Evolutionary conservation across 2,797 vertebrate genomes (phyloP), one percentile per base, ranked within the genome.

Genomic region (Tarsius wallacei): DNA sequence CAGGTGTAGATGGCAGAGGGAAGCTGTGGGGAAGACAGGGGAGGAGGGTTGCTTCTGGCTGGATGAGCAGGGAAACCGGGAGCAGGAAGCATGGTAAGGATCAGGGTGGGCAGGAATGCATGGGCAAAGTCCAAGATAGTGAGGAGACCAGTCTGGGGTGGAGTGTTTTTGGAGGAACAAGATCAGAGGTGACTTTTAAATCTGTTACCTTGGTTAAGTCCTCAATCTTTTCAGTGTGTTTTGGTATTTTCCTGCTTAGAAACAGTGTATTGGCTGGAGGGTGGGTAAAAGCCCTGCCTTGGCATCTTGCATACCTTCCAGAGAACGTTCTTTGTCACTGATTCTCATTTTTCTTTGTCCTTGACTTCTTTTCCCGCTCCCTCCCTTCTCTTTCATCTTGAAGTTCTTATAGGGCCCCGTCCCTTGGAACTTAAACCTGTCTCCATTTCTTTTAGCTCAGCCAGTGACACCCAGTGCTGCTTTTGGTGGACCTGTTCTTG

Each of bases 261-360:
- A 68, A 19, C 10, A 49, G 51, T 1, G 7, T 26, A 1, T 1
- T 31, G 57, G 55, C 19, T 10, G 51, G 33, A 86, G 16, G 16
- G 28, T 26, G 74, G 31, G 0, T 49, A 1, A 9, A 61, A 26
- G 19, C 31, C 4, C 3, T 0, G 1, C 24, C 13, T 49, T 42
- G 1, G 12, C 7, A 15, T 26, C 42, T 64, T 71, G 21, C 7
- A 4, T 5, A 0, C 42, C 19, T n/a, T 57, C 42, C 36, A 0
- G 47, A 51, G 71, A 66, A 47, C 0, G 0, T 3, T 57, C 33
- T 24, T 26, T 17, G 71, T 68, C 42, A 1, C 26, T 0, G 0
- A 26, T 26, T n/a, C 21, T 33, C 5, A 9, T 33, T 36, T 90
- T 13, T 24, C 76, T 33, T 36, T 51, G 31, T 87, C 57, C 17